Conservation (phyloP, 2,797 vertebrate genomes). For the Xyrichtys novacula region DNA sequence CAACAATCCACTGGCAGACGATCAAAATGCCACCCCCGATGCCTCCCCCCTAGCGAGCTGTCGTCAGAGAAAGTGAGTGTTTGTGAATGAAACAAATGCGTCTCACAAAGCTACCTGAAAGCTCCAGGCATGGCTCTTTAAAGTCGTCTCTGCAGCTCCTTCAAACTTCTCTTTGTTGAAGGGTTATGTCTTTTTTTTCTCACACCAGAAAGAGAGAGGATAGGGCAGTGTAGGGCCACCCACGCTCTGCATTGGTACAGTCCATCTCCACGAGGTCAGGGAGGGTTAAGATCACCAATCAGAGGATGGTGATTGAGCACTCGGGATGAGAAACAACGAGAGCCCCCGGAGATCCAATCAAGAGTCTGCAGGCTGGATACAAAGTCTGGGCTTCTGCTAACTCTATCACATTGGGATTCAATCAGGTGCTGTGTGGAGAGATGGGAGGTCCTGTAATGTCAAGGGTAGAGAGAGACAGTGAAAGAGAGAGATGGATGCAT, state of each 20-base stretch:
- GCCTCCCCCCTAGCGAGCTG: conserved; percentile 5
- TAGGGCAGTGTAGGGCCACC: conserved; percentile 25
- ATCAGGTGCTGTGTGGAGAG: conserved; percentile 51
- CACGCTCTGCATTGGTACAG: conserved; percentile 14
- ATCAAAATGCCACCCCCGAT: conserved; percentile 47
- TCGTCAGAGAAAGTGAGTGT: conserved; percentile 42
- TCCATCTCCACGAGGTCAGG: conserved; percentile 57
- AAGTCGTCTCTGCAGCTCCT: not conserved
- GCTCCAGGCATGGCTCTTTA: conserved; percentile 1
- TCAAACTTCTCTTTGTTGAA: conserved; percentile 28
- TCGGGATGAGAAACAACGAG: conserved; percentile 51
- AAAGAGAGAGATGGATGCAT: conserved; percentile 37
- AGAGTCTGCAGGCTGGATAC: conserved; percentile 32
- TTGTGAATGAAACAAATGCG: conserved; percentile 54
- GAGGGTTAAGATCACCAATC: conserved; percentile 76
- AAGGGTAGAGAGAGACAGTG: conserved; percentile 43
- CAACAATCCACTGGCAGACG: conserved; percentile 61
- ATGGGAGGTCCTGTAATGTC: conserved; percentile 47
- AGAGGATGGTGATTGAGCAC: conserved; percentile 70
- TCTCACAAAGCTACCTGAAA: conserved; percentile 49
- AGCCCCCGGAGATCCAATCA: conserved; percentile 68
- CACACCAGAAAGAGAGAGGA: conserved; percentile 2
- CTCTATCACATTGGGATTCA: conserved; percentile 58
- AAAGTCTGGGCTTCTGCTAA: conserved; percentile 44
- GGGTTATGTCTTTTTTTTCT: not conserved